Base-by-base conservation (phyloP, 1,140 invertebrate genomes). In the Ectropis grisescens region DNA sequence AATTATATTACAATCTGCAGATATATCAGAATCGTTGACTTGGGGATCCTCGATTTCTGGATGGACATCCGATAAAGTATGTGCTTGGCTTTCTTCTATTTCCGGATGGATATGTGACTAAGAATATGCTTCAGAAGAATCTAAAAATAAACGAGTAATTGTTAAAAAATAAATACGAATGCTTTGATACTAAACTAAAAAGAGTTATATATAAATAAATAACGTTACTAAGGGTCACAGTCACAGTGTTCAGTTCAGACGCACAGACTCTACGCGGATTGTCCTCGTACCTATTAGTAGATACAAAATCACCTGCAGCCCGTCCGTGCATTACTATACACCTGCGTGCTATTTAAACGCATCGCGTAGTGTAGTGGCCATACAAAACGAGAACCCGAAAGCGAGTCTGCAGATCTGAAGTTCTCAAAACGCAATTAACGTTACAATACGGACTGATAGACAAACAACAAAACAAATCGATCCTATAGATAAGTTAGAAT, bases 41-140 rank as follows among this genome's bases (percentile, higher is more conserved):
- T 47, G 45, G 45, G 15, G 39, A 37, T 47, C 27, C 32, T 42
- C 33, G 22, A 34, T 47, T 47, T 47, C 39, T 42, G 39, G 29
- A 40, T 48, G 37, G 45, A 42, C 40, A 42, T 42, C 33, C 25
- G 40, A 42, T 42, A 23, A 42, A 42, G 33, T 37, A 42, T 42
- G 29, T 42, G 40, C 40, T 42, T 41, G 39, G 29, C 39, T 35
- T 47, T 38, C 32, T 41, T 47, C 35, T 47, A 47, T 38, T 47
- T 47, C 45, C 38, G 39, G 14, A 47, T 47, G 31, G 35, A 47
- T 41, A 47, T 41, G 4, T 47, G 32, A 47, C 32, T 38, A 38
- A 47, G 34, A 47, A 47, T 28, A 29, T 47, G 44, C 44, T 47
- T 47, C 39, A 47, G 39, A 47, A 41, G 45, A 47, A 47, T 47